Evolutionary conservation across 2,888 invertebrate genomes (phyloP).

Genomic region (Philonicus albiceps): DNA sequence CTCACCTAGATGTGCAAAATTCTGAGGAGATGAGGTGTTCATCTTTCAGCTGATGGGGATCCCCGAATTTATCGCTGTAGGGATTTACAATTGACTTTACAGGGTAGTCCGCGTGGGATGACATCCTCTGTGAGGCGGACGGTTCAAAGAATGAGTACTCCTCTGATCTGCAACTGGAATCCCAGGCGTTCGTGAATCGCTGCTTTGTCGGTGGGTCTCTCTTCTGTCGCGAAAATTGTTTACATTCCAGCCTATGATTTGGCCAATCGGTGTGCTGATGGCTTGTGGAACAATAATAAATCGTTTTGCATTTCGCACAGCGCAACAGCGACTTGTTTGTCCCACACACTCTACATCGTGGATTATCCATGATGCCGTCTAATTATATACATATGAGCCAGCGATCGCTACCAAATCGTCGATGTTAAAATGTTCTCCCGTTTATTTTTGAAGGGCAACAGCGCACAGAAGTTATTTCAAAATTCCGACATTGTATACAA

Average conservation of each 20-base stretch:
- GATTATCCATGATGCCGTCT: not conserved
- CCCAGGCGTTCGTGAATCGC: not conserved
- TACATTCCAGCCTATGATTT: constrained; percentile 73
- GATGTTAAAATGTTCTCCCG: not conserved
- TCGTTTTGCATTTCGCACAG: constrained; percentile 77
- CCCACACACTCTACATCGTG: constrained; percentile 53
- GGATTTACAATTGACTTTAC: not conserved
- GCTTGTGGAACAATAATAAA: constrained; percentile 80
- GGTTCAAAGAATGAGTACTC: constrained; percentile 4
- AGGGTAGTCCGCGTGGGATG: not conserved
- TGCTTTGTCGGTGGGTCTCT: constrained; percentile 43
- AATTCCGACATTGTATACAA: constrained; percentile 30
- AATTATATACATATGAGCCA: not conserved
- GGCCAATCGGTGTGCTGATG: constrained; percentile 85
- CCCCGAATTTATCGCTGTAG: not conserved
- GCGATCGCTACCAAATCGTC: not conserved
- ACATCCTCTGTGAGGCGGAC: constrained; percentile 6
- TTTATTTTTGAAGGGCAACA: not conserved
- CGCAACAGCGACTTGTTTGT: constrained; percentile 66
- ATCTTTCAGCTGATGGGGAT: not conserved
- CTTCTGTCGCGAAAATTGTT: constrained; percentile 46
- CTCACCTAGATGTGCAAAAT: not conserved
- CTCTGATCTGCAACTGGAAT: not conserved
- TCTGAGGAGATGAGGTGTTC: not conserved
- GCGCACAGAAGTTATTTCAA: not conserved